Evolutionary conservation across 2,888 invertebrate species (phyloP), one percentile per base, ranked within the genome.

Genomic region (Tetragnatha montana): DNA sequence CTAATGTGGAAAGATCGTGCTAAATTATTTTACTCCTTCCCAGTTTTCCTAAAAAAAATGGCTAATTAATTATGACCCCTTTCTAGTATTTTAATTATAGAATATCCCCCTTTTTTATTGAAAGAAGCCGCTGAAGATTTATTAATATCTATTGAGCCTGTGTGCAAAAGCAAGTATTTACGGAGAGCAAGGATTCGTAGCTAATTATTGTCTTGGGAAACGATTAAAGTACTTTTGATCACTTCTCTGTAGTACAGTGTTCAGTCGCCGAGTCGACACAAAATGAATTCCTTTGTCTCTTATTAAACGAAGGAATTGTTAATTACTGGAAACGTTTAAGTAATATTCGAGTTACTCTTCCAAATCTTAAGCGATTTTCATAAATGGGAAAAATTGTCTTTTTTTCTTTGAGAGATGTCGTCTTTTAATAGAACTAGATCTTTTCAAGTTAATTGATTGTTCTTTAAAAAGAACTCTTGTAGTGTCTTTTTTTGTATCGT

Each of bases 41-140:
- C 12, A 71, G 21, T 8, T 60, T 74, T 73, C 60, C 8, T 0
- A 14, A 14, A 78, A 78, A 78, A 78, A 60, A 60, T 60, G 6
- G 22, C 22, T 78, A 78, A 78, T 78, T 78, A 78, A 78, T 78
- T 78, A 22, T 60, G 47, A 50, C 19, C 14, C 51, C 47, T 8
- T 12, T 50, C 51, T 73, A 70, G 50, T n/a, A 60, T 71, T 74
- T 74, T 82, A 82, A 82, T 82, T 82, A 82, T 73, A 51, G 82
- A 82, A 82, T 35, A 14, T 17, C 82, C 74, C 51, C 60, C 78
- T 35, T 17, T 14, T 14, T 14, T 60, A 1, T n/a, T 10, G 60
- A 78, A 21, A 60, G 60, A 78, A 78, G 7, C 60, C 17, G 10
- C 10, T 60, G 22, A 50, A 76, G 50, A 76, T 76, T 50, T 76